Evolutionary conservation across 2,797 vertebrate species (phyloP), one percentile per base, ranked within the genome.

Genomic region (Carduelis carduelis): DNA sequence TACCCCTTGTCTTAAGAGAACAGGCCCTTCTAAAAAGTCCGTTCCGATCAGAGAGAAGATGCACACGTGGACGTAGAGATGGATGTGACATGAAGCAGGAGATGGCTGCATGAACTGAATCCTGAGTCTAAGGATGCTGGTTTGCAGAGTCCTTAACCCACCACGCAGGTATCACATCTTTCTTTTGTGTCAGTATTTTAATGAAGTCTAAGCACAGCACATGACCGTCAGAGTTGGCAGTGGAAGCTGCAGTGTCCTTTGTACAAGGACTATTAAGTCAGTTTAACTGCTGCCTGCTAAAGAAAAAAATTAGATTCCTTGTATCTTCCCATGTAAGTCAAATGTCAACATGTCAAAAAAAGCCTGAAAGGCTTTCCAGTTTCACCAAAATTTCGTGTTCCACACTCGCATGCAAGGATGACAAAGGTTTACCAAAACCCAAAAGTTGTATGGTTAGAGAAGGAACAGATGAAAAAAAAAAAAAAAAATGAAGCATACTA

Each of bases 71-170:
- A 41, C 28, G 27, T 35, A 44, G 37, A 60, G 8, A 21, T 30
- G 8, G 22, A 35, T 2, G 2, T 18, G 34, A 46, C 47, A 70
- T 1, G 5, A 89, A 71, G 52, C 12, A 88, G 56, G n/a, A 70
- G 60, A 19, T 1, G 0, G 5, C 18, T 2, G 22, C 21, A 10
- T 14, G n/a, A 63, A 66, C 28, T 12, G 5, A 76, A 80, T 3
- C 32, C 28, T 9, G 13, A 61, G 10, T 28, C 55, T 65, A 37
- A 74, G 39, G 12, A 77, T 43, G 32, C 5, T 17, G 28, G 18
- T 74, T 43, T 44, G 5, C 56, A 56, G 55, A 61, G 49, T 60
- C 13, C 41, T 74, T 60, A 47, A 46, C 7, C 13, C n/a, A 43
- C 24, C 37, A 76, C 17, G 24, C 5, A 56, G 44, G 14, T 63